Conservation (phyloP, 2,113 vertebrate genomes). For the Ivindomyrus marchei region DNA sequence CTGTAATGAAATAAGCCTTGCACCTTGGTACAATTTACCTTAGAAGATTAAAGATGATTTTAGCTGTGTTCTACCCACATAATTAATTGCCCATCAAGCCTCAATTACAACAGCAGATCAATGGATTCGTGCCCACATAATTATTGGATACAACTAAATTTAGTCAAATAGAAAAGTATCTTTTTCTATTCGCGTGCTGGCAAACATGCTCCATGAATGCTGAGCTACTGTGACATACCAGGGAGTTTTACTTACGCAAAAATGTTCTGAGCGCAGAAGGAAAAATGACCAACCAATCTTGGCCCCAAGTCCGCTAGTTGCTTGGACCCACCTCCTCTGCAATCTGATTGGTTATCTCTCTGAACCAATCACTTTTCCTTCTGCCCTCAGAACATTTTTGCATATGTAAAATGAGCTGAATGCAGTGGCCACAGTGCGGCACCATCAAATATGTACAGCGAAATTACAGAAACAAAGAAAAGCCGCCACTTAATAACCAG, state of each 20-base stretch:
- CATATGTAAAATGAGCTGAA: too few species aligned
- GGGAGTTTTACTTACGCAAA: too few species aligned
- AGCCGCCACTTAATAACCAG: not conserved
- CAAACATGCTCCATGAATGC: not conserved
- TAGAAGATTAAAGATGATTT: not conserved
- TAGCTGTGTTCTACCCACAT: not conserved
- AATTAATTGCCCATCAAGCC: constrained; percentile 5
- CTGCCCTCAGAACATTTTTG: not conserved
- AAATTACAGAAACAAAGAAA: not conserved
- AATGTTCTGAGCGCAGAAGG: too few species aligned
- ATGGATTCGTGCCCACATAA: not conserved
- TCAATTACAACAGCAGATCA: not conserved
- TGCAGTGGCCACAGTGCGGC: not conserved
- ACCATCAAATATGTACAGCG: not conserved
- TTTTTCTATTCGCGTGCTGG: not conserved
- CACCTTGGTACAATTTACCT: constrained; percentile 4
- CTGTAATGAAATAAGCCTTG: not conserved
- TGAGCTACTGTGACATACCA: not conserved
- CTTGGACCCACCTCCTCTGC: too few species aligned
- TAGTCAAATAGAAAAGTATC: too few species aligned
- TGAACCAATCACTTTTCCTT: too few species aligned
- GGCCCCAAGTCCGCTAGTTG: too few species aligned
- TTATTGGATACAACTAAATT: not conserved
- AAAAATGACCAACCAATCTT: too few species aligned
- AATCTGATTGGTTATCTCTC: too few species aligned